These are phyloP conservation scores for Prionailurus viverrinus DNA, from an alignment of 2,113 vertebrate species.

Conservation along the genomic window DNA sequence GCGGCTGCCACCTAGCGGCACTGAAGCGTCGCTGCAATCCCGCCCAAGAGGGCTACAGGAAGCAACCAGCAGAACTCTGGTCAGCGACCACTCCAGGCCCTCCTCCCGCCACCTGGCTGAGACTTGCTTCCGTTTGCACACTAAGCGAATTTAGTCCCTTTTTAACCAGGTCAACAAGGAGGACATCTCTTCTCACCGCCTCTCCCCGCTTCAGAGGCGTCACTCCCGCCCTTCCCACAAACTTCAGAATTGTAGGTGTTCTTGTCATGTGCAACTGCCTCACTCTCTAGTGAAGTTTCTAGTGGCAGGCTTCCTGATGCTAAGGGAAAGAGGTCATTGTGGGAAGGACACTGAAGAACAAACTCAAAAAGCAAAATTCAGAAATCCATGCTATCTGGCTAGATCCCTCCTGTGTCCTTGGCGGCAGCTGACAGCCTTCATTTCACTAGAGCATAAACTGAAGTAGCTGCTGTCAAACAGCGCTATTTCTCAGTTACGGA, in stretches of 20 bases:
- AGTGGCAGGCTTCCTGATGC: not conserved
- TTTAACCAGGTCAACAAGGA: not conserved
- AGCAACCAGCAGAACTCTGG: slow-evolving; percentile 68
- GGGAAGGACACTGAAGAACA: not conserved
- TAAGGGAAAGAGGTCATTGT: not conserved
- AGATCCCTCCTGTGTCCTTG: not conserved
- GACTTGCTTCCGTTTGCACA: not conserved
- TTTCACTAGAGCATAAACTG: not conserved
- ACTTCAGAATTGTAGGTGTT: not conserved
- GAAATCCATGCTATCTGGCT: not conserved
- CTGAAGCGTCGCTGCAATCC: not conserved
- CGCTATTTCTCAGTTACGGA: not conserved
- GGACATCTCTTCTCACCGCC: not conserved
- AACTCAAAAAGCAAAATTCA: not conserved
- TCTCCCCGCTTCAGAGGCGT: not conserved
- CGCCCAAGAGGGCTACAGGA: not conserved
- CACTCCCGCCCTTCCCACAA: slow-evolving; percentile 3
- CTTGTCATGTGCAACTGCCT: not conserved
- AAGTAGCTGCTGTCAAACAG: not conserved
- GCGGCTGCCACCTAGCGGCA: slow-evolving; percentile 76
- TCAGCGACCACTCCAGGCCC: slow-evolving; percentile 66
- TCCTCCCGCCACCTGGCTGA: not conserved
- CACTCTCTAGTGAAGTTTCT: not conserved
- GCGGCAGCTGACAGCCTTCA: not conserved
- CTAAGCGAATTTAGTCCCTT: not conserved